A percentile compares a stretch with the other conserved stretches of the same genome.
These are phyloP conservation scores for Cettia cetti DNA, from an alignment of 2,113 vertebrate genomes.

Conservation along the genomic window DNA sequence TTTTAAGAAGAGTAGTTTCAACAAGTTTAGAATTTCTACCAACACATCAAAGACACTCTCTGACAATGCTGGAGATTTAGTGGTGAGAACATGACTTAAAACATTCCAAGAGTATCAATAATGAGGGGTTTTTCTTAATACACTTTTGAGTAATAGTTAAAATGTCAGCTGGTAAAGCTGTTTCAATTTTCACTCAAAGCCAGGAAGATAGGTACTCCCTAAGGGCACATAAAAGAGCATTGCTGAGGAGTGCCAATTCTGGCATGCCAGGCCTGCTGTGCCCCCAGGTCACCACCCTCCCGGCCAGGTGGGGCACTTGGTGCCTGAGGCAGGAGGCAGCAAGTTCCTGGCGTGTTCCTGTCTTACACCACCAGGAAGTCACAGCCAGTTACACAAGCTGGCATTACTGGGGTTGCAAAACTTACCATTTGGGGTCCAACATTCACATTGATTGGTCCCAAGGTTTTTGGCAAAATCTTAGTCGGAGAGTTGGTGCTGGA, in stretches of 20 bases:
- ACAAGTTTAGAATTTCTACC: neutral
- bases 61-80: neutral
- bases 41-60: neutral
- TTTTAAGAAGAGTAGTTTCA: neutral
- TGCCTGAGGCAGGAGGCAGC: neutral
- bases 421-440: constrained; percentile 83
- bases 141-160: neutral
- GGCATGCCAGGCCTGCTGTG: neutral
- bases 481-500: constrained; percentile 72
- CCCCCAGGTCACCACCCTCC: neutral
- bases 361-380: neutral
- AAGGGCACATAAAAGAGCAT: neutral
- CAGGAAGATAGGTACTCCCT: neutral
- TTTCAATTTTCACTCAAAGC: neutral
- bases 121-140: neutral
- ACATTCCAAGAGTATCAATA: neutral
- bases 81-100: neutral
- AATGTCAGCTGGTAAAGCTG: neutral
- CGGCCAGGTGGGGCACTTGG: neutral
- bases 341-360: neutral
- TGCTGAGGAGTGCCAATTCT: neutral
- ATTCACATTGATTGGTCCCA: constrained; percentile 80
- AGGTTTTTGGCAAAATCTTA: constrained; percentile 79
- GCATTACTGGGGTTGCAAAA: neutral
- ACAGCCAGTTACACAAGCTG: neutral